Evolutionary conservation across 2,888 invertebrate species (phyloP).

Genomic region (Torymus auratus): DNA sequence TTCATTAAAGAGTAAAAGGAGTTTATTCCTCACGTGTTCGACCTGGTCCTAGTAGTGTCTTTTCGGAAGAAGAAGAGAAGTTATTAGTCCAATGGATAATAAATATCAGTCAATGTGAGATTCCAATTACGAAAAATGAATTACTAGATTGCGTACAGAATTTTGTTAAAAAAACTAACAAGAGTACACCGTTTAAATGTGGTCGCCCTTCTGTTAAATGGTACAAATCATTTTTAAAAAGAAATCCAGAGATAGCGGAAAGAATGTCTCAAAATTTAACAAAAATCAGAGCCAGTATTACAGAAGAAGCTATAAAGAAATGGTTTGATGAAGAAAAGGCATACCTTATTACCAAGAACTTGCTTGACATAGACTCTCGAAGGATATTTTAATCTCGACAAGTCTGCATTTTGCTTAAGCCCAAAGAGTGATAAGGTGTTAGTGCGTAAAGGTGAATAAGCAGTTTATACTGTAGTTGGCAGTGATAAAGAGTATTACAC

Average conservation of each 20-base stretch:
- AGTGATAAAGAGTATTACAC: not conserved
- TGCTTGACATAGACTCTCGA: constrained; percentile 60
- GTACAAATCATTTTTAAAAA: constrained; percentile 57
- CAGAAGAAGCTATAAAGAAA: constrained; percentile 60
- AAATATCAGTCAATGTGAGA: not conserved
- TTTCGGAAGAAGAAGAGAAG: not conserved
- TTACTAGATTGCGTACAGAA: not conserved
- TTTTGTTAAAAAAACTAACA: not conserved
- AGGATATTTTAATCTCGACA: not conserved
- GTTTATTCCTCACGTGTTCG: not conserved
- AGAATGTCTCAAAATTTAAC: constrained; percentile 64
- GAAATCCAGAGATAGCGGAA: constrained; percentile 59
- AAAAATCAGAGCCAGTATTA: constrained; percentile 61
- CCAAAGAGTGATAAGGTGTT: not conserved
- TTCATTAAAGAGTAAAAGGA: not conserved
- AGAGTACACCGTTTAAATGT: not conserved
- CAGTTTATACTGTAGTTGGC: not conserved
- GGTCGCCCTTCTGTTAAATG: constrained; percentile 55
- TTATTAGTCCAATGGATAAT: not conserved
- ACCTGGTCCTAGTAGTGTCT: not conserved
- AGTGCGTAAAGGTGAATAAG: not conserved
- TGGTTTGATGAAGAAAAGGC: constrained; percentile 64
- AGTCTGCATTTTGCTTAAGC: not conserved
- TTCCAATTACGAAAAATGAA: not conserved
- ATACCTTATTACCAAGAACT: constrained; percentile 59